These are phyloP conservation scores for Rhinophrynus dorsalis DNA, from an alignment of 2,797 vertebrate species.

Conservation along the genomic window DNA sequence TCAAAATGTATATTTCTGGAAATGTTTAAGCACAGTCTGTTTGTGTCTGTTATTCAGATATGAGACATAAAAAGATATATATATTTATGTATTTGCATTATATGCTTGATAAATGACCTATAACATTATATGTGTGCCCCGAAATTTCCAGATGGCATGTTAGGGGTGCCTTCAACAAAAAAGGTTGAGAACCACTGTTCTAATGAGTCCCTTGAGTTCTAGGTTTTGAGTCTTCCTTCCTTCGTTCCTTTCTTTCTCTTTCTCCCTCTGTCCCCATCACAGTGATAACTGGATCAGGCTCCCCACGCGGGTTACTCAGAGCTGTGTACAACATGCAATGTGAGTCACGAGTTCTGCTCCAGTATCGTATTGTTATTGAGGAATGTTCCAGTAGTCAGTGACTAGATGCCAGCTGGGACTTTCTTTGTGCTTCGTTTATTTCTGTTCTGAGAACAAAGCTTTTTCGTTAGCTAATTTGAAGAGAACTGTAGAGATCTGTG, in stretches of 20 bases:
- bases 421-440: not conserved
- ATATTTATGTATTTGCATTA: too few species aligned
- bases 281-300: not conserved
- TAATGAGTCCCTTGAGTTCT: too few species aligned
- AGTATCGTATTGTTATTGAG: not conserved
- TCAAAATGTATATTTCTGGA: too few species aligned
- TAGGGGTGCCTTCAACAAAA: too few species aligned
- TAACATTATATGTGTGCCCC: too few species aligned
- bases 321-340: not conserved
- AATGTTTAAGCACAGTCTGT: too few species aligned
- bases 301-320: not conserved
- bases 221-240: too few species aligned
- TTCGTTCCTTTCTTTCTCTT: not conserved
- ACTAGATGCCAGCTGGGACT: not conserved
- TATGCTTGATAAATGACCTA: too few species aligned
- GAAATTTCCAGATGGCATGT: too few species aligned
- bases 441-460: not conserved
- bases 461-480: not conserved
- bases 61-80: too few species aligned
- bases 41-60: too few species aligned
- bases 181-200: too few species aligned
- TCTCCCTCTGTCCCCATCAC: not conserved
- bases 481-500: not conserved
- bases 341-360: not conserved
- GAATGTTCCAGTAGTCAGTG: not conserved